Base-by-base conservation (phyloP, 2,888 invertebrate species). In the Cordylochernes scorpioides region DNA sequence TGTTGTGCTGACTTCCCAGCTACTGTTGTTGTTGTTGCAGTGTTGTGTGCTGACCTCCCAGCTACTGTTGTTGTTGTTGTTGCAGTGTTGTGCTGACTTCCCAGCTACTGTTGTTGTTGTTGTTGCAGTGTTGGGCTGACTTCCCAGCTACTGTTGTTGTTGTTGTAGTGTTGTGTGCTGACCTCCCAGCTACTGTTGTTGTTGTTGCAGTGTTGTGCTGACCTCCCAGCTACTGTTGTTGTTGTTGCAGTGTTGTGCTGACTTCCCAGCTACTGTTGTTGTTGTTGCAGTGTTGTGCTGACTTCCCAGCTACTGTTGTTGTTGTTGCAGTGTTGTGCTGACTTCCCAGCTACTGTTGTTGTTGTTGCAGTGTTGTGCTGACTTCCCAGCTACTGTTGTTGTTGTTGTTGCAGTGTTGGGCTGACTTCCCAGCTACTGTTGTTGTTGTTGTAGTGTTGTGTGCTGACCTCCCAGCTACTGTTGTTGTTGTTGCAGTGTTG, bases 21-120 rank as follows among this genome's bases (percentile, higher is more conserved):
- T 6, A 30, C 18, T n/a, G 27, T 35, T 21, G 12, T 27, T 27
- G 27, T 29, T 29, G n/a, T 39, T 30, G 12, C 22, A 35, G 39
- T 31, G 36, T 30, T 82, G 80, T 54, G 94, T n/a, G n/a, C n/a
- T n/a, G n/a, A n/a, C n/a, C n/a, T n/a, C 24, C 3, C 17, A 36
- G 18, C 25, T 6, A 30, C 18, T n/a, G 27, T 35, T 21, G 12
- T 27, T 27, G 27, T 29, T 29, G n/a, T 39, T 30, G 12, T 24
- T 34, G 39, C 30, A 35, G 29, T 82, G 80, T 54, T 94, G 97
- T 54, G 88, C 94, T 39, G 94, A 94, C 8, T 74, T 99, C 22
- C 3, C 17, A 36, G 18, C 25, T 6, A 30, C 18, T n/a, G 27
- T 35, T 21, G 12, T 27, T 27, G 27, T 29, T 29, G n/a, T 39